Evolutionary conservation across 2,888 invertebrate genomes (phyloP), one percentile per base, ranked within the genome.

Genomic region (Drosophila nr. perissopoda): DNA sequence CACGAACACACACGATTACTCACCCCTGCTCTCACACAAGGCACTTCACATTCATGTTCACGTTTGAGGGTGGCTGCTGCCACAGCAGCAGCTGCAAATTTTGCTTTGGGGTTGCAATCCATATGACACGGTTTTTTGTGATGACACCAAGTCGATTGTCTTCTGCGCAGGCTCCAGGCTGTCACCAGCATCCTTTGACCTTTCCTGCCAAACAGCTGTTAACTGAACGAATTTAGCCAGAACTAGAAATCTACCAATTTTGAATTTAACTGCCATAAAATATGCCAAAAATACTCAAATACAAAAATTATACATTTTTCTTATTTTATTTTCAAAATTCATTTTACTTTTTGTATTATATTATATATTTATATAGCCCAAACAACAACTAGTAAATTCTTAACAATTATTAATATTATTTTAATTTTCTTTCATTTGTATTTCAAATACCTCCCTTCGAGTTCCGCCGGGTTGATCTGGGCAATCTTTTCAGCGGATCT

Each of bases 131-230:
- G 52, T 33, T 38, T 18, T 21, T 34, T 18, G 25, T 51, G 34
- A 68, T 62, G 61, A 21, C 49, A 66, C 38, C 25, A 38, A 31
- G 21, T 38, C 25, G 18, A 11, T 8, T 18, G 36, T 16, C 40
- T 77, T 60, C 48, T 78, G 77, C 77, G 77, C 77, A 77, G 66
- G 63, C 59, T 66, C 70, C 51, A 25, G 42, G 31, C 27, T 53
- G 27, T 5, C 54, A 46, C 49, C 70, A 65, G 70, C 77, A 77
- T 77, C 77, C 77, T 38, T 57, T 57, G 33, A 34, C 27, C 46
- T 57, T 21, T 49, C 36, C 4, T 29, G 38, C 25, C 18, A 27
- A 59, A 40, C 53, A 42, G 34, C 65, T 42, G 53, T 33, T 52
- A 5, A 18, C 34, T 18, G 4, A 5, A 16, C 7, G 29, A 21